Percentiles rank a stretch among this genome's conserved stretches.
phyloP scores from a whole-genome alignment of 2,888 invertebrate species.

The Hesperia comma region DNA sequence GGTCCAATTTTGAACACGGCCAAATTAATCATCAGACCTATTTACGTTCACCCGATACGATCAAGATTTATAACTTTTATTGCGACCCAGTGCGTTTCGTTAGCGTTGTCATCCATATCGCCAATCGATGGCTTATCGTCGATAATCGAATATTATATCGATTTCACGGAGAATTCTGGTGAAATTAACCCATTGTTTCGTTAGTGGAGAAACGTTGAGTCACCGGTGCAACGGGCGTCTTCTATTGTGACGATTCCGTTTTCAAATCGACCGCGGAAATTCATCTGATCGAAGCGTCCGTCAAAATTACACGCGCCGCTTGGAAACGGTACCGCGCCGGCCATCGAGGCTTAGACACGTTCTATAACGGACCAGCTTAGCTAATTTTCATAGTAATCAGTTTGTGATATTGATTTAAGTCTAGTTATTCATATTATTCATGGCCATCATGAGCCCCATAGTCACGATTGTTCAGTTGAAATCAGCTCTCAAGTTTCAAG shows the following conservation, averaged over 20 bases:
- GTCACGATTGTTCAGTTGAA: too few species aligned
- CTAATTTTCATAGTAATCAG: too few species aligned
- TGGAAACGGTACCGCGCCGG: slow-evolving; percentile 13
- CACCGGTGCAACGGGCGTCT: slow-evolving; percentile 47
- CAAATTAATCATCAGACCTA: slow-evolving; percentile 47
- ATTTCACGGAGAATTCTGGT: slow-evolving; percentile 68
- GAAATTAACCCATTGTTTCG: slow-evolving; percentile 67
- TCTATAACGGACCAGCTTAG: too few species aligned
- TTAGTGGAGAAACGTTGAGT: slow-evolving; percentile 47
- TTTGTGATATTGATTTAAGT: too few species aligned
- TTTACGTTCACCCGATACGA: slow-evolving; percentile 55
- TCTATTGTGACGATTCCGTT: slow-evolving; percentile 44
- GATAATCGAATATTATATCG: slow-evolving; percentile 65
- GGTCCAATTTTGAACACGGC: slow-evolving; percentile 41
- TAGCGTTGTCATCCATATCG: slow-evolving; percentile 64
- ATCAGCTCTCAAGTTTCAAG: too few species aligned
- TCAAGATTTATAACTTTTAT: slow-evolving; percentile 58
- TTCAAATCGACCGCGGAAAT: slow-evolving; percentile 40
- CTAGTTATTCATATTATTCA: too few species aligned
- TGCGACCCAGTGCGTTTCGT: slow-evolving; percentile 62
- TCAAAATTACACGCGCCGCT: slow-evolving; percentile 38
- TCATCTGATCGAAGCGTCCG: slow-evolving; percentile 45
- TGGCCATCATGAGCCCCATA: too few species aligned
- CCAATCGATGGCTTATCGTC: slow-evolving; percentile 58
- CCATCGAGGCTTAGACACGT: too few species aligned